Conservation (phyloP, 2,888 invertebrate species). For the Odiellus spinosus region DNA sequence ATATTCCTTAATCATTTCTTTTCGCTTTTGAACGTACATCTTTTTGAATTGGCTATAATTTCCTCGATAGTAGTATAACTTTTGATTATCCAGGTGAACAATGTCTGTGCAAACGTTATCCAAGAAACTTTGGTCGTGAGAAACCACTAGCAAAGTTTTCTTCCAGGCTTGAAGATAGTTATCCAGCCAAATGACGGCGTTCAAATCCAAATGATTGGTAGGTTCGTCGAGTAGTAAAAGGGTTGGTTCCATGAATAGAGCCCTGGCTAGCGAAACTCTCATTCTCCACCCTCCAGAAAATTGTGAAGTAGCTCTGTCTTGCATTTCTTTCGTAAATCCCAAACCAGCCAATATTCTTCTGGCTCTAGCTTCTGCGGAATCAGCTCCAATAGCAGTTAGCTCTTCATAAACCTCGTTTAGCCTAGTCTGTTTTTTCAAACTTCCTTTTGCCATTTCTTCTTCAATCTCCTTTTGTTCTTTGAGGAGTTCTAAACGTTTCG, state of each 20-base stretch:
- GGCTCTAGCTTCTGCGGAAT: slow-evolving; percentile 93
- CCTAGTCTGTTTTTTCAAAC: slow-evolving; percentile 12
- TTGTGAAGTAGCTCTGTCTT: slow-evolving; percentile 58
- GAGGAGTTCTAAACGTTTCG: slow-evolving; percentile 62
- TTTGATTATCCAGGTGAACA: slow-evolving; percentile 86
- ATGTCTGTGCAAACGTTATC: slow-evolving; percentile 99
- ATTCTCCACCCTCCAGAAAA: slow-evolving; percentile 88
- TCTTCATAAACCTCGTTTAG: slow-evolving; percentile 56
- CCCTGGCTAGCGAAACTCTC: slow-evolving; percentile 87
- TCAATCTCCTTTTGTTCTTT: slow-evolving; percentile 70
- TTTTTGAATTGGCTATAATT: slow-evolving; percentile 91
- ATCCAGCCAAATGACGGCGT: slow-evolving; percentile 99
- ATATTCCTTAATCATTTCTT: slow-evolving; percentile 89
- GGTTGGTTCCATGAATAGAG: slow-evolving; percentile 91
- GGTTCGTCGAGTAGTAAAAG: slow-evolving; percentile 95
- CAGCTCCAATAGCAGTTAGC: slow-evolving; percentile 87
- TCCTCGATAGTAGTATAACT: slow-evolving; percentile 90
- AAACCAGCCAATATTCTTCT: slow-evolving; percentile 91
- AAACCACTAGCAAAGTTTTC: slow-evolving; percentile 92
- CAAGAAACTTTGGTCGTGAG: slow-evolving; percentile 98
- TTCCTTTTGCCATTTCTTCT: slow-evolving; percentile 27
- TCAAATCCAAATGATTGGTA: slow-evolving; percentile 96
- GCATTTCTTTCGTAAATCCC: slow-evolving; percentile 64
- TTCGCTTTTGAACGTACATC: slow-evolving; percentile 89
- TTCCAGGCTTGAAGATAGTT: slow-evolving; percentile 98